Evolutionary conservation across 2,113 vertebrate species (phyloP), one percentile per base, ranked within the genome.

Genomic region (Phalacrocorax pelagicus): DNA sequence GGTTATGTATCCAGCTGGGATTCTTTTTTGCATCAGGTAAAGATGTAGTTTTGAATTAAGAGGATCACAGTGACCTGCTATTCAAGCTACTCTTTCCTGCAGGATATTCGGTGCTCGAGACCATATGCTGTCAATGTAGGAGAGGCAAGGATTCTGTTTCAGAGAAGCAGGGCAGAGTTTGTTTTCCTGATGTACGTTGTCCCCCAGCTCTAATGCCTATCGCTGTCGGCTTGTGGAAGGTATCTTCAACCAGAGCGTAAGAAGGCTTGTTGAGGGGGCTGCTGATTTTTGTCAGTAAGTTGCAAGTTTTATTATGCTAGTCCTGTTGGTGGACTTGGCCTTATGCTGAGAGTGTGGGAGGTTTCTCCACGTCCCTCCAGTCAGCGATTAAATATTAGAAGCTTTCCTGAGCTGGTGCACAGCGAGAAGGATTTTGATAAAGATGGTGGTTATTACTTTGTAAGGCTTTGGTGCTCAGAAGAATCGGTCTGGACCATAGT

Each of bases 401-500:
- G 49, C 15, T 67, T 69, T 86, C 36, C 46, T 38, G 44, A 92
- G 58, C 42, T 55, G 54, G 12, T 57, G 90, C 49, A 11, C 18
- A 15, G 22, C 11, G 30, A 82, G 51, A 61, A 70, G 17, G n/a
- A 26, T 71, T 63, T 73, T 22, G n/a, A 5, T 55, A 10, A 49
- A 27, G 51, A 23, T 0, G 0, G 12, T 57, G 21, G 26, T 52
- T 86, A 12, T 73, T 73, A 23, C 13, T 81, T 67, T 9, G 12
- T 47, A 52, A 79, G 32, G 57, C 55, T 44, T 63, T 3, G 3
- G n/a, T 52, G 46, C 59, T 81, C 44, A 18, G 71, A 71, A 32
- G 26, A n/a, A 29, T 44, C 0, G 0, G 5, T 30, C 19, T 57
- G 87, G 77, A 47, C 26, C 10, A 5, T 5, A 5, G 36, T 40